Conservation (phyloP, 2,888 invertebrate genomes). For the Selenia dentaria region DNA sequence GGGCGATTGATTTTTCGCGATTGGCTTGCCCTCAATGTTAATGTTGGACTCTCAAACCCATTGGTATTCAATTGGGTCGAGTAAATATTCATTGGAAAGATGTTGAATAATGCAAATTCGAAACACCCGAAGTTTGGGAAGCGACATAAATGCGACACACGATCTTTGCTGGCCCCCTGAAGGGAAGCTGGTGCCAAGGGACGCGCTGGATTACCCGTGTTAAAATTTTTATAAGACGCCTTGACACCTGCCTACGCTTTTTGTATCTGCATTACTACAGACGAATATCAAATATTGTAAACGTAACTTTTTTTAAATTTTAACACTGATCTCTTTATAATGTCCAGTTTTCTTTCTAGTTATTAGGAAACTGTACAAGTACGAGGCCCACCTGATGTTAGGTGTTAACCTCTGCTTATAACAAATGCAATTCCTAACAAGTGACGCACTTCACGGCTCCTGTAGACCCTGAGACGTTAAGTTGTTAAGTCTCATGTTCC, state of each 20-base stretch:
- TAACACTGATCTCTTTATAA: too few relatives aligned
- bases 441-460: too few relatives aligned
- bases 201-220: conserved; percentile 7
- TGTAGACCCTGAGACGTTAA: too few relatives aligned
- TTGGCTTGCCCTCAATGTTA: conserved; percentile 37
- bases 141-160: conserved; percentile 47
- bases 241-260: conserved; percentile 3
- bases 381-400: too few relatives aligned
- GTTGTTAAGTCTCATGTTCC: too few relatives aligned
- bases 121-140: conserved; percentile 46
- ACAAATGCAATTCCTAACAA: too few relatives aligned
- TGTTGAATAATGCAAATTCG: conserved; percentile 55
- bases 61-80: conserved; percentile 52
- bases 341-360: too few relatives aligned
- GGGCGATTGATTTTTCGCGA: conserved; percentile 35
- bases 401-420: too few relatives aligned
- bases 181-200: conserved; percentile 12
- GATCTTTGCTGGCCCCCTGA: conserved; percentile 35
- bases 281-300: too few relatives aligned
- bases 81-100: conserved; percentile 55
- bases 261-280: neutral
- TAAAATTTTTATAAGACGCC: conserved; percentile 12
- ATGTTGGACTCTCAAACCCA: conserved; percentile 44
- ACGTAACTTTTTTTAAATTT: too few relatives aligned
- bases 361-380: too few relatives aligned